Conservation (phyloP, 2,113 vertebrate genomes). For the Rallus limicola region DNA sequence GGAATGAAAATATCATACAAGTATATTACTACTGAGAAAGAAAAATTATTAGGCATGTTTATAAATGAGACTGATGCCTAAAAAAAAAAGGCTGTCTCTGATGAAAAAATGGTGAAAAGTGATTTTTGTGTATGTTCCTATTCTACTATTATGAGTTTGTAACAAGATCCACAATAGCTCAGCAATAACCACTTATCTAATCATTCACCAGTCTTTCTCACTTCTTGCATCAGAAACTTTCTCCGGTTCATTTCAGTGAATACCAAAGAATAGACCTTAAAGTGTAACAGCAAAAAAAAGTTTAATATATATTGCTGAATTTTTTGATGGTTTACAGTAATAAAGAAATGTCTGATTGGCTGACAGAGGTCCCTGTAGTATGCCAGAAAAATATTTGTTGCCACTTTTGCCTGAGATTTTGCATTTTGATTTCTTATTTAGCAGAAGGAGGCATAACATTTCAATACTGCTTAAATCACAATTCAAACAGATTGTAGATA, state of each 20-base stretch:
- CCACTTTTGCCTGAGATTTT: not conserved
- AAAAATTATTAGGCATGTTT: not conserved
- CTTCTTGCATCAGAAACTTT: not conserved
- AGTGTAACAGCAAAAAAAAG: not conserved
- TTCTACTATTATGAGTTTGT: not conserved
- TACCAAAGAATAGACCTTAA: not conserved
- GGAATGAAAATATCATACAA: not conserved
- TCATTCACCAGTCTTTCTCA: not conserved
- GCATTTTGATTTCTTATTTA: not conserved
- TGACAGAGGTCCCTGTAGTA: not conserved
- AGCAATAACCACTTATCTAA: not conserved
- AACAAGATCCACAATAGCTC: not conserved
- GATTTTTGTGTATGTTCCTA: not conserved
- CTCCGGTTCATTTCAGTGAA: not conserved
- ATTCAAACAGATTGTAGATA: not conserved
- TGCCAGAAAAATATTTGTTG: constrained; percentile 6
- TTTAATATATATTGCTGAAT: not conserved
- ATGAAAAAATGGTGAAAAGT: not conserved
- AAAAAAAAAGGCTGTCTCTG: not conserved
- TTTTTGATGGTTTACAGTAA: not conserved
- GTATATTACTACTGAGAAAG: not conserved
- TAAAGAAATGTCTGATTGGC: not conserved
- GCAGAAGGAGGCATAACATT: not conserved
- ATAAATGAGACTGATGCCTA: not conserved
- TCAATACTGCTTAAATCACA: not conserved